Base-by-base conservation (phyloP, 2,888 invertebrate species). In the Ptilodon capucinus region DNA sequence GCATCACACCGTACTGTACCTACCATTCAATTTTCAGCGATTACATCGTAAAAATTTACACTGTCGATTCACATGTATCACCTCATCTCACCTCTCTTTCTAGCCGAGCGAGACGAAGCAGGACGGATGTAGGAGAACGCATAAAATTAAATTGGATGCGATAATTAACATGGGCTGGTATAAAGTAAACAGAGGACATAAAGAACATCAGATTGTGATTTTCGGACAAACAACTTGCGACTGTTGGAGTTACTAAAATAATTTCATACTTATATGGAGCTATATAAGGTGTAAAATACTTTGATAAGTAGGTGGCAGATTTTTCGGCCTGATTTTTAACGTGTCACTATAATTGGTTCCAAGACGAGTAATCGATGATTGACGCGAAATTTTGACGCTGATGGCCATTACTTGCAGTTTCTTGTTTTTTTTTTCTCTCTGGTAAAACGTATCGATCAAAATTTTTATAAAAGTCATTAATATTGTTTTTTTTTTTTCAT, bases 11-110 rank as follows among this genome's bases (percentile, higher is more conserved):
- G 64, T 56, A 57, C 60, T 65, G 54, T 60, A 60, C 46, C 44
- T 60, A 60, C 46, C 44, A 38, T 51, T 47, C 54, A 68, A 54
- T 53, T 48, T 43, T 45, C 48, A 9, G 48, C 63, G 60, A 69
- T 78, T 76, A 73, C 56, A 65, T 86, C 87, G 81, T 87, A 78
- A 86, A 88, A 84, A 74, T 84, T 87, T 76, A 85, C 79, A 79
- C 65, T 76, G 74, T 74, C 73, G 68, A 74, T 81, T 81, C 79
- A 79, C 77, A 67, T 78, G 72, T 78, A 80, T 77, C 81, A 75
- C 79, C 59, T 66, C 50, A 45, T 60, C 47, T 42, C 13, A 49
- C 42, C 28, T 79, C 81, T 64, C 74, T 34, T 62, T 81, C 66
- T n/a, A 52, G 63, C 35, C 8, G 16, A 40, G 34, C 34, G 1